Evolutionary conservation across 2,888 invertebrate species (phyloP), one percentile per base, ranked within the genome.

Genomic region (Cerceris rybyensis): DNA sequence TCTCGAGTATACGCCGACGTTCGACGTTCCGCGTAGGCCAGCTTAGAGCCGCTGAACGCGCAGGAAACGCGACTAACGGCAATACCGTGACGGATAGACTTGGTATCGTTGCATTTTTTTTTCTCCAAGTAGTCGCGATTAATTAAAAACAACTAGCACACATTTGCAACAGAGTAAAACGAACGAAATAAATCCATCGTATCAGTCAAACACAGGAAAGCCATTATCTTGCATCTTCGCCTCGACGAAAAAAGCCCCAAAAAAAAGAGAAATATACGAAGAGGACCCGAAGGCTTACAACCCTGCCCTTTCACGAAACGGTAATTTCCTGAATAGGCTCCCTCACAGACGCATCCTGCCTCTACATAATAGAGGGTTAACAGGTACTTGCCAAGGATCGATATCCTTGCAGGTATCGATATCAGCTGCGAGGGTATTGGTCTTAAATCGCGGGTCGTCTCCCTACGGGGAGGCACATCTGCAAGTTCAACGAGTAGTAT

Each of bases 41-140:
- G 28, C 28, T 28, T 28, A 4, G 28, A 2, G 28, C 28, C 52
- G 64, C 50, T 64, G 54, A 64, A 64, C n/a, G 13, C 39, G n/a
- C 64, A 64, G 64, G 64, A 64, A 64, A 52, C 41, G 41, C 41
- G 54, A n/a, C 64, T 64, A 64, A 64, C 64, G 64, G 64, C 64
- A 52, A 41, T 41, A 41, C 41, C 52, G 64, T 61, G 49, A 43
- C 61, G 46, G 41, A n/a, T 61, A 14, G 14, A 14, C 16, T 61
- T 46, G 28, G 61, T 49, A 61, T 49, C n/a, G 14, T 46, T 17
- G 16, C 49, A 43, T 49, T 61, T 17, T 61, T 61, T 17, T 46
- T 2, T n/a, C 43, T 7, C 16, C 8, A 41, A 8, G n/a, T 52
- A 52, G 7, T 7, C 52, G 52, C 7, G 14, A 7, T 9, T 11